A percentile compares a stretch with the other conserved stretches of the same genome.
phyloP scores from a whole-genome alignment of 1,140 invertebrate genomes.

The Drosophila setifemur region DNA sequence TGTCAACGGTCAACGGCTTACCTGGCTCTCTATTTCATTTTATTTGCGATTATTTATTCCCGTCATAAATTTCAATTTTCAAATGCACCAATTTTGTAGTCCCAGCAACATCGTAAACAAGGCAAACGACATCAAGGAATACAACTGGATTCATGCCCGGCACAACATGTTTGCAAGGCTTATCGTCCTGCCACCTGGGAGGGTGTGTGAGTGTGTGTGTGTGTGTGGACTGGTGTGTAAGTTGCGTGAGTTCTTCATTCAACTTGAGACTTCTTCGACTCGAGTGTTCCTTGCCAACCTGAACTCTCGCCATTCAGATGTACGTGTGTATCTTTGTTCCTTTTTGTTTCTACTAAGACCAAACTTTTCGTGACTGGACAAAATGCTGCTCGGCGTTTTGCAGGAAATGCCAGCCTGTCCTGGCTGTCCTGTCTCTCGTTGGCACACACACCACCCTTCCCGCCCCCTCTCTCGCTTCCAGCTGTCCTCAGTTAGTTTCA shows the following conservation, averaged over 20 bases:
- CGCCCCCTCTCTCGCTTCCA: not conserved
- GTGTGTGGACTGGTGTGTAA: constrained; percentile 26
- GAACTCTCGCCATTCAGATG: constrained; percentile 44
- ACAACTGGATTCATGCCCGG: constrained; percentile 11
- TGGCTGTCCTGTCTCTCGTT: constrained; percentile 52
- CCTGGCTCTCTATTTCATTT: not conserved
- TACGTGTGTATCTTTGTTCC: constrained; percentile 17
- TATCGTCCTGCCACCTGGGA: constrained; percentile 2
- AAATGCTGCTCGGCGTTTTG: constrained; percentile 49
- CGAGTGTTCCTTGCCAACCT: constrained; percentile 61
- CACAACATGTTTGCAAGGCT: constrained; percentile 14
- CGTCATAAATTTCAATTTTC: constrained; percentile 51
- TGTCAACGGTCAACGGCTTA: constrained; percentile 11
- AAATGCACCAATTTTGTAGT: constrained; percentile 24
- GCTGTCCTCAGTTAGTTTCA: constrained; percentile 62
- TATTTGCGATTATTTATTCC: constrained; percentile 5
- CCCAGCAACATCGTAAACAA: constrained; percentile 23
- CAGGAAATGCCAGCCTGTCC: constrained; percentile 53
- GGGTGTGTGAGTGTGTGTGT: constrained; percentile 22
- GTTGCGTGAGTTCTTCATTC: constrained; percentile 71
- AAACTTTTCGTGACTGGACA: constrained; percentile 76
- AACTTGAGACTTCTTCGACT: constrained; percentile 61
- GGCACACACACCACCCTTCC: constrained; percentile 50
- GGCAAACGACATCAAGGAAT: constrained; percentile 20
- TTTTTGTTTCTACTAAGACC: constrained; percentile 43